phyloP scores from a whole-genome alignment of 2,888 invertebrate species.

The Oligia fasciuncula region DNA sequence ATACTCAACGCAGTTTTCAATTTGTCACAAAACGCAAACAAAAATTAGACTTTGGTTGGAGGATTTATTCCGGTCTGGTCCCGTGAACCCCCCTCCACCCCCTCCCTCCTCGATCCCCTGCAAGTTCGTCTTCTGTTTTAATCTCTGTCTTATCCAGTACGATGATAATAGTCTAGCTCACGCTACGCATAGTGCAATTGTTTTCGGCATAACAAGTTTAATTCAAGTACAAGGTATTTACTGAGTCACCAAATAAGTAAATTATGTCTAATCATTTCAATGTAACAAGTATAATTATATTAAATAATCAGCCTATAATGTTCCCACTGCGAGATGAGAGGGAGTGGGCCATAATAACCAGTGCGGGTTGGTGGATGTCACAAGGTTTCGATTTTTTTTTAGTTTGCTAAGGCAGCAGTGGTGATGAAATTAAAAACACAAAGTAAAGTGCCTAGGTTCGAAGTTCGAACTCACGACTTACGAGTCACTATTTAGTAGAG shows the following conservation, averaged over 20 bases:
- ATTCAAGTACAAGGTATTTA: constrained; percentile 19
- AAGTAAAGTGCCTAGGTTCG: no score
- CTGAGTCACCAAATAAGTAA: constrained; percentile 25
- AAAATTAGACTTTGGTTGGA: background rate
- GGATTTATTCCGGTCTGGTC: no score
- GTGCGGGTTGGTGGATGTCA: background rate
- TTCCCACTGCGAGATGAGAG: no score
- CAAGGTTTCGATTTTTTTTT: background rate
- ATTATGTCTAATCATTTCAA: constrained; percentile 8
- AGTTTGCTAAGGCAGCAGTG: no score
- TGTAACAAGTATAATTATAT: background rate
- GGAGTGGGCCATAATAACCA: background rate
- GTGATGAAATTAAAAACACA: no score
- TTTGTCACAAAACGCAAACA: background rate
- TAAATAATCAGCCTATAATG: background rate
- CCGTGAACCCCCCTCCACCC: no score
- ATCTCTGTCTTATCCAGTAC: background rate
- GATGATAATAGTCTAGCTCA: constrained; percentile 7
- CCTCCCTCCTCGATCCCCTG: no score
- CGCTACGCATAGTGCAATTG: background rate
- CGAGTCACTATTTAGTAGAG: no score
- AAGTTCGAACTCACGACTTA: no score
- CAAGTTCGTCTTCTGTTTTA: no score
- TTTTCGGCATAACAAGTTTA: constrained; percentile 5
- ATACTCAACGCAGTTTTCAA: background rate